These are phyloP conservation scores for Stegostoma tigrinum DNA, from an alignment of 2,113 vertebrate species.

Conservation along the genomic window DNA sequence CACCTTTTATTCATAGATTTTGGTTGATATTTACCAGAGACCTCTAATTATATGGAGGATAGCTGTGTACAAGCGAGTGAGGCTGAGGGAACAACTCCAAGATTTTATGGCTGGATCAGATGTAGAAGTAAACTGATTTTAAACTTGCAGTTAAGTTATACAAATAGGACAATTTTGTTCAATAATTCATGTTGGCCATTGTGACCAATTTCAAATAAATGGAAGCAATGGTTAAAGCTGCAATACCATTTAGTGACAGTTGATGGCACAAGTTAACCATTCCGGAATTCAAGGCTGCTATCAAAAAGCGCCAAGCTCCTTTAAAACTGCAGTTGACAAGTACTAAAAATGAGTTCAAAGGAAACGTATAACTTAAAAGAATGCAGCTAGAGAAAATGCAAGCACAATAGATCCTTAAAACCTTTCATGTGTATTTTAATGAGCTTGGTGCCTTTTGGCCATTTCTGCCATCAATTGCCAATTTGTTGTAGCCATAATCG, in stretches of 20 bases:
- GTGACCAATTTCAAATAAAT: neutral
- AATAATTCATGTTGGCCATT: neutral
- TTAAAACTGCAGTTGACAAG: neutral
- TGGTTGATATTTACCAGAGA: neutral
- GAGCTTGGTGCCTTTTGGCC: no score
- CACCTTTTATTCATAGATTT: neutral
- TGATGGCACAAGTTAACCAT: neutral
- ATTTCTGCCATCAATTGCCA: no score
- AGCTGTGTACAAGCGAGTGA: neutral
- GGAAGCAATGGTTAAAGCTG: neutral
- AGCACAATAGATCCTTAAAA: no score
- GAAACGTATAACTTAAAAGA: neutral
- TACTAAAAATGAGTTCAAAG: no score
- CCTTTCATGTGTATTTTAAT: no score
- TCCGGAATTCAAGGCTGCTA: neutral
- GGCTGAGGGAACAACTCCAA: neutral
- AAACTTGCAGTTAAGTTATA: neutral
- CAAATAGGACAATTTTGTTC: neutral
- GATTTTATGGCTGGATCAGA: neutral
- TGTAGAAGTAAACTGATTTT: neutral
- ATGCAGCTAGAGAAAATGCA: no score
- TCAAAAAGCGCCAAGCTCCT: neutral
- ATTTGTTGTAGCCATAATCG: no score
- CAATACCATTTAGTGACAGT: neutral
- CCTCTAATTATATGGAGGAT: neutral